Base-by-base conservation (phyloP, 2,113 vertebrate genomes). In the Catharus minimus region DNA sequence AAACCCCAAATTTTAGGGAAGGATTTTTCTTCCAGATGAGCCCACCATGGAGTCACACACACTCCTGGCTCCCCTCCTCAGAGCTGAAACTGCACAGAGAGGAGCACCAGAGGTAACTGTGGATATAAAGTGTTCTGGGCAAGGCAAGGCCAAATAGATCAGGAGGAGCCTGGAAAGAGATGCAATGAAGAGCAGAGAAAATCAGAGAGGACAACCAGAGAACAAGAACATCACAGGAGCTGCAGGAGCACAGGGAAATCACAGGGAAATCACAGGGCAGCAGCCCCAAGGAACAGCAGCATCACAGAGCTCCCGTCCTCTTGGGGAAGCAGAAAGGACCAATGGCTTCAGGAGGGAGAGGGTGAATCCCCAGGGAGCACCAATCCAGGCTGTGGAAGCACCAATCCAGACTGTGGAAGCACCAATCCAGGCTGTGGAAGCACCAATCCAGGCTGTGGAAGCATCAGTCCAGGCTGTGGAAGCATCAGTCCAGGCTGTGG, bases 221-320 rank as follows among this genome's bases (percentile, higher is more conserved):
- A 77, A 24, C 41, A 88, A 56, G 90, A 77, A 24, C 41, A 88
- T 30, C 64, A 38, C 79, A 65, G 10, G 92, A 78, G 74, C 92
- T 44, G 69, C 13, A 10, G 83, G 57, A 50, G 44, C 47, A 5
- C 71, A 8, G 85, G 75, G 62, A 61, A 82, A 85, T 23, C 56
- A 38, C 38, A 69, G 88, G 33, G 33, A 47, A 14, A 47, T 23
- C 56, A 38, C 38, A 69, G 88, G 52, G 73, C 72, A 86, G 76
- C 72, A 46, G 68, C 80, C 65, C 71, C 23, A 7, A 74, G 78
- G 27, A 24, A 1, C 36, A 73, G 72, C 91, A 68, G 62, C 53
- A 19, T 0, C n/a, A 7, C 62, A 52, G 39, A n/a, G 11, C 7
- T 39, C 53, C 13, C 57, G 13, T 23, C 66, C 41, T 52, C 44